A percentile compares a stretch with the other conserved stretches of the same genome.
These are phyloP conservation scores for Xestobium rufovillosum DNA, from an alignment of 2,888 invertebrate genomes.

Conservation along the genomic window DNA sequence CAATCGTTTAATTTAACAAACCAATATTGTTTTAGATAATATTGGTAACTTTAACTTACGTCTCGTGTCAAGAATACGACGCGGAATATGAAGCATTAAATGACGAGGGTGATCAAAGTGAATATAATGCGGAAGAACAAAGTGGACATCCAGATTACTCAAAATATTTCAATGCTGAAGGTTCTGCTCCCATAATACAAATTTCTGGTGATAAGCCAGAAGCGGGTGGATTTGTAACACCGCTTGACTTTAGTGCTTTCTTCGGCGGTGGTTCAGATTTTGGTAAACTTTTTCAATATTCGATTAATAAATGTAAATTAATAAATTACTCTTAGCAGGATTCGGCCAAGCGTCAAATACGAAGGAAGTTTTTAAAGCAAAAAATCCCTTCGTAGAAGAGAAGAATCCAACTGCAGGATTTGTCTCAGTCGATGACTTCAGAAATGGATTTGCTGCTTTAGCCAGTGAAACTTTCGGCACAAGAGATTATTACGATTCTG, in stretches of 20 bases:
- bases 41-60: background rate
- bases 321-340: constrained; percentile 23
- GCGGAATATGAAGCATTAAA: constrained; percentile 29
- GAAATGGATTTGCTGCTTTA: constrained; percentile 14
- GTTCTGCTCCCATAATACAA: constrained; percentile 22
- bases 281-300: background rate
- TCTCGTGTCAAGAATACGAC: constrained; percentile 29
- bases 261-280: background rate
- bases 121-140: background rate
- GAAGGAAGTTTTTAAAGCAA: constrained; percentile 25
- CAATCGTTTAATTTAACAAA: too few relatives aligned
- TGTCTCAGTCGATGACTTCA: constrained; percentile 24
- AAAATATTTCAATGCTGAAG: constrained; percentile 34
- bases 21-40: constrained; percentile 9
- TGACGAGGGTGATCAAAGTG: constrained; percentile 16
- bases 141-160: constrained; percentile 38
- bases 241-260: constrained; percentile 8
- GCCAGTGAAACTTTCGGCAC: constrained; percentile 25
- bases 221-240: constrained; percentile 15
- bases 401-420: constrained; percentile 27
- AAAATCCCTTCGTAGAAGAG: constrained; percentile 24
- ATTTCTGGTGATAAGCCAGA: constrained; percentile 8
- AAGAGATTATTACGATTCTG: constrained; percentile 39
- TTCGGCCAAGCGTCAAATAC: constrained; percentile 23
- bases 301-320: too few relatives aligned